Evolutionary conservation across 2,888 invertebrate genomes (phyloP), one percentile per base, ranked within the genome.

Genomic region (Meiosimyza decipiens): DNA sequence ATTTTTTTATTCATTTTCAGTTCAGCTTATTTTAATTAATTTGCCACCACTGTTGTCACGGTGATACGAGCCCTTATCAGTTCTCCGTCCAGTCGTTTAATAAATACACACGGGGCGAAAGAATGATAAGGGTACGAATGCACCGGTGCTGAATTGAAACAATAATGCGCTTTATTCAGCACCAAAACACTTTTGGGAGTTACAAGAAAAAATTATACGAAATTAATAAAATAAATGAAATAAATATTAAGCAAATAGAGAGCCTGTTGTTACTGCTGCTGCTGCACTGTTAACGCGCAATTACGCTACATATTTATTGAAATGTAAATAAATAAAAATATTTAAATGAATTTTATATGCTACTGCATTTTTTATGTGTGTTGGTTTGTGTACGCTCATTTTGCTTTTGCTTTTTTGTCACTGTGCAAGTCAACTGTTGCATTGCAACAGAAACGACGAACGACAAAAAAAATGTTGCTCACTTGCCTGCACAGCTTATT

Each of bases 1-100:
- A 28, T 28, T 28, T 28, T 28, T 28, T 4, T 6, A 6, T 15
- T 11, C 15, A 3, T 33, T 63, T 6, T 63, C 63, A 63, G 12
- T 63, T 13, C 5, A 15, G 47, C 28, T 63, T 65, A 12, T 6
- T 18, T 57, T 18, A 57, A 57, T 57, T 87, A 85, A 59, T 81
- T 92, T 78, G 90, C 90, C 22, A 88, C 90, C 66, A 75, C 68
- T 81, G 86, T 81, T 83, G 82, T 81, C 66, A 77, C 82, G 88
- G 88, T 86, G 89, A 88, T 92, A 92, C 92, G 92, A 91, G 95
- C 95, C 95, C 95, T 96, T 96, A 96, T 96, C 95, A 96, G 95
- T 95, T 96, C 96, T 96, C 96, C 96, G 96, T 96, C 96, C 96
- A 96, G 96, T 95, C 87, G 93, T 91, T 87, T 88, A 60, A 88